Base-by-base conservation (phyloP, 2,888 invertebrate species). In the Byasa hedistus region DNA sequence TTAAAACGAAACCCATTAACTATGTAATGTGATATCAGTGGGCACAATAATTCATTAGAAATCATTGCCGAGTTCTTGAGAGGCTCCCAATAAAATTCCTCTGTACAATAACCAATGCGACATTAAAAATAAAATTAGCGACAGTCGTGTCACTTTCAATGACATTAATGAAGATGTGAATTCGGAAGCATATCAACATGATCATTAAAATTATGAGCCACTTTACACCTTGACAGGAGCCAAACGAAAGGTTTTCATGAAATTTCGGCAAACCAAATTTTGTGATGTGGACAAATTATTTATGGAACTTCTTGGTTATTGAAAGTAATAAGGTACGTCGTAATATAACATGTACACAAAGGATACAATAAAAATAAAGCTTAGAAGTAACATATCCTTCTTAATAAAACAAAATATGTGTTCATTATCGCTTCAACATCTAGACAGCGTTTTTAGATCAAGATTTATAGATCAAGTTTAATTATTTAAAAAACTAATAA, bases 221-320 rank as follows among this genome's bases (percentile, higher is more conserved):
- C 39, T 62, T 12, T 57, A 61, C 61, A 27, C 58, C 24, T 19
- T 57, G 57, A 73, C 72, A 71, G 64, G 64, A 65, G 65, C 71
- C 78, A 75, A 75, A 82, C 79, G 79, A 69, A 71, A 72, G 72
- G 73, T 65, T 51, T 68, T 70, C 56, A 67, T 17, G 69, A 64
- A 60, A 59, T 60, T 71, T 63, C 27, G 64, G 57, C 70, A 58
- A 66, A 57, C 51, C 57, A 73, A 74, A 73, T 69, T 68, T 74
- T 81, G 83, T 79, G 58, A 85, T 86, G 86, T 83, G 77, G 81
- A 75, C 73, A 63, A 73, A 69, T 70, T 72, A 75, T 65, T 21
- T 83, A 70, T 76, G 78, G 79, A 72, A 61, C 65, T 83, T 79
- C 70, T 66, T 82, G 36, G 72, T 77, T 71, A 68, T 70, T 68